phyloP scores from a whole-genome alignment of 2,113 vertebrate genomes.

The Dasypus novemcinctus region DNA sequence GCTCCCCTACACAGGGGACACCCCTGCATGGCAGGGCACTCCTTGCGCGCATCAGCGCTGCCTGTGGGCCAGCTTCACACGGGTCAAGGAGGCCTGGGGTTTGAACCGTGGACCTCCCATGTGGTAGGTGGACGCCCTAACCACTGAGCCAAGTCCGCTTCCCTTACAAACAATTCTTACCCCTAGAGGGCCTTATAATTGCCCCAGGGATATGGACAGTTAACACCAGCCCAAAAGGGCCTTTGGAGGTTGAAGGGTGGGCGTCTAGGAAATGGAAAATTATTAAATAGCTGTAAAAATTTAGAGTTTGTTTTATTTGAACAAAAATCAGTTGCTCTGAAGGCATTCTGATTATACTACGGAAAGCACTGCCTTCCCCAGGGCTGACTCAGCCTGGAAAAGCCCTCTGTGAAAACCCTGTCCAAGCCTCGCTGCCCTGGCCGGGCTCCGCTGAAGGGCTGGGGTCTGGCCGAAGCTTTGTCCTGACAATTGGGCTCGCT shows the following conservation, averaged over 20 bases:
- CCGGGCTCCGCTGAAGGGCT: background rate
- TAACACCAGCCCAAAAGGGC: background rate
- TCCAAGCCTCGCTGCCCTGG: background rate
- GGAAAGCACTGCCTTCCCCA: background rate
- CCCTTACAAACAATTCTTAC: background rate
- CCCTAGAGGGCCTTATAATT: background rate
- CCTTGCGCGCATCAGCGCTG: too few species aligned
- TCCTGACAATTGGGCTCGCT: background rate
- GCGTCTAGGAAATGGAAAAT: background rate
- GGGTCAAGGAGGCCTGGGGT: too few species aligned
- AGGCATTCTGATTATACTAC: background rate
- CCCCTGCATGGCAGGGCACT: too few species aligned
- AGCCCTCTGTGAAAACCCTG: background rate
- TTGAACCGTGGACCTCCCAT: too few species aligned
- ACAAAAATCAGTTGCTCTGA: background rate
- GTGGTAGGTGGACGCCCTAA: too few species aligned
- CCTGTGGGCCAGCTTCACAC: too few species aligned
- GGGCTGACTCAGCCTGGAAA: background rate
- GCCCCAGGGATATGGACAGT: too few species aligned
- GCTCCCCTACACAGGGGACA: too few species aligned
- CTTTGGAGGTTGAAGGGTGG: background rate
- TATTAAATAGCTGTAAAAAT: background rate
- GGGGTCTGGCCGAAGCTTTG: background rate
- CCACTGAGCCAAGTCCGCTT: too few species aligned
- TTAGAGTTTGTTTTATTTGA: background rate